Conservation (phyloP, 2,888 invertebrate species). For the Tinea semifulvella region DNA sequence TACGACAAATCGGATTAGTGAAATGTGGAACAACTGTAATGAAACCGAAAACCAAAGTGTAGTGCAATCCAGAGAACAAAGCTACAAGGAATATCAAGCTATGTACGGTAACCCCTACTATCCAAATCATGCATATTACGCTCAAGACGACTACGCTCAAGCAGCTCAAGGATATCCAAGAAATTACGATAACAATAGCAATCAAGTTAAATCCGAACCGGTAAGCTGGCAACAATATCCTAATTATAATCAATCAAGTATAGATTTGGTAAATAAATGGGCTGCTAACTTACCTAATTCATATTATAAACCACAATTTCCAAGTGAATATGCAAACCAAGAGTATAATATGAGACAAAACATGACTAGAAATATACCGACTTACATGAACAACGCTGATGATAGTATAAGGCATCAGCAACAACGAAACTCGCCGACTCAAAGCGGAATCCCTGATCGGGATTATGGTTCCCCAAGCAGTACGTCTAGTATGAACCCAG, state of each 20-base stretch:
- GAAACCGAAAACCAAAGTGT: constrained; percentile 40
- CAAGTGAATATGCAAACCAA: constrained; percentile 24
- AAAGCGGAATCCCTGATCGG: constrained; percentile 42
- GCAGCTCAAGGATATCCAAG: constrained; percentile 29
- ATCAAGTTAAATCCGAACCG: constrained; percentile 45
- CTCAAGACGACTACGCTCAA: constrained; percentile 32
- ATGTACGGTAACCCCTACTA: constrained; percentile 30
- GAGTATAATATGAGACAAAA: constrained; percentile 31
- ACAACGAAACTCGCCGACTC: constrained; percentile 40
- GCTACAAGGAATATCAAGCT: constrained; percentile 24
- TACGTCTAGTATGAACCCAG: constrained; percentile 35
- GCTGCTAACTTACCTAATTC: constrained; percentile 32
- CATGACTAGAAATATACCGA: constrained; percentile 15
- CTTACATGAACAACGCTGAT: constrained; percentile 19
- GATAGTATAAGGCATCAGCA: not conserved
- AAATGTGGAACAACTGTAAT: constrained; percentile 50
- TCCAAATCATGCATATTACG: constrained; percentile 35
- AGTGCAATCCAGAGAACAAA: constrained; percentile 31
- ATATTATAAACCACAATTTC: constrained; percentile 38
- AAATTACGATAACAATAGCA: constrained; percentile 29
- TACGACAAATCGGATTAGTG: constrained; percentile 45
- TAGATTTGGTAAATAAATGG: constrained; percentile 47
- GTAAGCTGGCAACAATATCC: constrained; percentile 39
- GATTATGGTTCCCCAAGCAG: constrained; percentile 52
- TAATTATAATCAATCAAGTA: constrained; percentile 31